Conservation (phyloP, 1,140 invertebrate genomes). For the Zaprionus ornatus region DNA sequence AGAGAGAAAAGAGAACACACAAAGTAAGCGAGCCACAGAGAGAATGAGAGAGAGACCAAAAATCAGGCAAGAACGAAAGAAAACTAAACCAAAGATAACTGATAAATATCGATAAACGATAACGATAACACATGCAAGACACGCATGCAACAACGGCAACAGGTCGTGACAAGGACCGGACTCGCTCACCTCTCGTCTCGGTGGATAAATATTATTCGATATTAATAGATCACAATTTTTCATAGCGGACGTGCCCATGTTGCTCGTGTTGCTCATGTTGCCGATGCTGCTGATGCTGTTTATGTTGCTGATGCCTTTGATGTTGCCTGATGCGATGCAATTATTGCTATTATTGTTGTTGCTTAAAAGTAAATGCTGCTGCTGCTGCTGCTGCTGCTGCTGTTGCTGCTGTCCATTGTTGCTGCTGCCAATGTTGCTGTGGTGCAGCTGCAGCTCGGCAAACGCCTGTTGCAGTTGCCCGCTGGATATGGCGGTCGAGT, state of each 20-base stretch:
- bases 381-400: constrained; percentile 44
- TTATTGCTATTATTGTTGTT: constrained; percentile 84
- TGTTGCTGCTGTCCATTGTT: constrained; percentile 46
- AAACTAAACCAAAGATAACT: not conserved
- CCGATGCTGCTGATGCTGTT: constrained; percentile 25
- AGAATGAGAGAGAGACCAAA: not conserved
- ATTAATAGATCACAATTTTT: constrained; percentile 84
- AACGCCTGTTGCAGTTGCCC: constrained; percentile 75
- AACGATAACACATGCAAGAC: constrained; percentile 10
- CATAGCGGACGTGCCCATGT: constrained; percentile 51
- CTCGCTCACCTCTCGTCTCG: constrained; percentile 80
- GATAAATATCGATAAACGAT: not conserved
- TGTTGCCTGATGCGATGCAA: constrained; percentile 60
- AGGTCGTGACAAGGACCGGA: not conserved
- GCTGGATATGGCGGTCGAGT: constrained; percentile 77
- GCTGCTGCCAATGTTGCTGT: constrained; percentile 50
- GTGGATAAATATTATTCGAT: constrained; percentile 83
- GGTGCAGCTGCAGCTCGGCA: constrained; percentile 61
- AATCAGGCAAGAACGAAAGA: not conserved
- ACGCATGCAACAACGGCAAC: constrained; percentile 11
- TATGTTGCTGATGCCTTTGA: constrained; percentile 31
- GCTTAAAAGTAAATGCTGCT: constrained; percentile 75
- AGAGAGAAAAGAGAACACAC: not conserved
- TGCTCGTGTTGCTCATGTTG: constrained; percentile 27
- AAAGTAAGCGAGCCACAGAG: not conserved